Evolutionary conservation across 2,888 invertebrate genomes (phyloP), one percentile per base, ranked within the genome.

Genomic region (Lysandra coridon): DNA sequence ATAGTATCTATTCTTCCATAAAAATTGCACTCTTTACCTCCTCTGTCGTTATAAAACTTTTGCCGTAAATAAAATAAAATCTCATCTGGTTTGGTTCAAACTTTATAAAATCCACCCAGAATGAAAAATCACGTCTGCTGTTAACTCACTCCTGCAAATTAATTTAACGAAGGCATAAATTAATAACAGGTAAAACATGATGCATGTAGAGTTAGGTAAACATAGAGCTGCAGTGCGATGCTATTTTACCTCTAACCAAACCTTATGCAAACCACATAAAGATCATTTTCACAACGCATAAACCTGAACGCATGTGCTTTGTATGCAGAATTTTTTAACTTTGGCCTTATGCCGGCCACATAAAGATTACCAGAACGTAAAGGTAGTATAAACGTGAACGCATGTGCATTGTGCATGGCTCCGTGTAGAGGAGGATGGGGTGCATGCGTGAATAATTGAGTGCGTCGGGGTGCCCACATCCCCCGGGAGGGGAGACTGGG

Each of bases 401-500:
- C 49, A 49, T 49, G 49, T 17, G 53, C 53, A 53, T 53, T 53
- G 53, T 53, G 57, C 57, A 57, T 17, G 57, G 57, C 60, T 79
- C 60, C 7, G 83, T 82, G 81, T 69, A 60, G 77, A 76, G 69
- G 82, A 81, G 81, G 12, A 69, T 69, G 69, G 69, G 73, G 83
- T 85, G 87, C 85, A 87, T 86, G 86, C 85, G 73, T 75, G 60
- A 80, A 80, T 80, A 64, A 79, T 78, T 79, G 79, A 79, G 80
- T 80, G 78, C 75, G 79, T 60, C 80, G 69, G 80, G 79, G 76
- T 76, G 53, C 53, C 53, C 57, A 80, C 79, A 74, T 80, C 81
- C 79, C 79, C 79, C 79, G 80, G 81, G 82, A 80, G 78, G 84
- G 83, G 81, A 79, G 69, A 17, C 33, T 69, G 78, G 83, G 77